Base-by-base conservation (phyloP, 2,888 invertebrate species). In the Lacanobia oleracea region DNA sequence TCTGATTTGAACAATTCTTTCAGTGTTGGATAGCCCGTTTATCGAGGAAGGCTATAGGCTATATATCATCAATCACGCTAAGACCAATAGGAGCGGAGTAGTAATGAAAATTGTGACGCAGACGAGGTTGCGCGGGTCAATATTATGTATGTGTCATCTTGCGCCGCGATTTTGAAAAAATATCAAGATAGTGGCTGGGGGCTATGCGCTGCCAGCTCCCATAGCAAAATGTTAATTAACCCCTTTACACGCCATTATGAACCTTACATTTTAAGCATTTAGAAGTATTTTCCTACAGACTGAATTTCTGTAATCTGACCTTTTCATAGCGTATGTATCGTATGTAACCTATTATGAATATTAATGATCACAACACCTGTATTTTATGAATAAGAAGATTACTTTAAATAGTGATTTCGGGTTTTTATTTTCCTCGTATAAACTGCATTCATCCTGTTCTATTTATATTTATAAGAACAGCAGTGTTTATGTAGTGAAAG, bases 401-500 rank as follows among this genome's bases (percentile, higher is more conserved):
- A 72, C 53, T 73, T 74, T 70, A n/a, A n/a, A n/a, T 33, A 70
- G 67, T 67, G 61, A 72, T 62, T 71, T 70, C 1, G 59, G 57
- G 3, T 77, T 81, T 81, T 86, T 71, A 74, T 77, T 85, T 80
- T 54, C 68, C 69, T 68, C 23, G 3, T 60, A 45, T 23, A 60
- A 48, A 70, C 51, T 67, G 67, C 56, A 72, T 61, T 66, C 27
- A 61, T 62, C 23, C 61, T 63, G 50, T 64, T 69, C 50, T 37
- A 56, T 67, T 69, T 75, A 54, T 37, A 56, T 67, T 69, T 75
- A 54, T 70, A 72, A 66, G 65, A 77, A 72, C 70, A n/a, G 51
- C 61, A 53, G 59, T 75, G 69, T 79, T 75, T 82, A 69, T 68
- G 73, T 57, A 81, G 79, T 79, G 77, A 85, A 88, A 87, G 83